These are phyloP conservation scores for Jacana jacana DNA, from an alignment of 2,113 vertebrate genomes.

Conservation along the genomic window DNA sequence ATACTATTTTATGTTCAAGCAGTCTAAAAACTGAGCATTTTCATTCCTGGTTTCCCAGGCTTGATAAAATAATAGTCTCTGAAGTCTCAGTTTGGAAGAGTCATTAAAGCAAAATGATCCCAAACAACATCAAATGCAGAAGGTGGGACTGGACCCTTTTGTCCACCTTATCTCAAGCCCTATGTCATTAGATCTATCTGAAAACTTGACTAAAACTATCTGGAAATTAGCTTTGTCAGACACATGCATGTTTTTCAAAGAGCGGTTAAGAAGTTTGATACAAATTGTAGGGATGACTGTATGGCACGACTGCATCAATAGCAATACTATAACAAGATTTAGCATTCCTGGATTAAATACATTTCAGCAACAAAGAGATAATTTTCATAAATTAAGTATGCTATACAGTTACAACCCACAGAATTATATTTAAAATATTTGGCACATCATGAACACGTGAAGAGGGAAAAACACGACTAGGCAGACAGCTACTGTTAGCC, in stretches of 20 bases:
- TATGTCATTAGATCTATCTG: not conserved
- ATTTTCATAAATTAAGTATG: not conserved
- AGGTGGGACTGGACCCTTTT: not conserved
- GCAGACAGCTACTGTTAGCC: not conserved
- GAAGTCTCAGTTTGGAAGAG: not conserved
- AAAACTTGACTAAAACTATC: not conserved
- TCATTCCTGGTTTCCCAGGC: not conserved
- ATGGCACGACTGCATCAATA: not conserved
- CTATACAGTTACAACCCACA: not conserved
- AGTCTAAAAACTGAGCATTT: not conserved
- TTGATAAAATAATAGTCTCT: not conserved
- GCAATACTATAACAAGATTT: not conserved
- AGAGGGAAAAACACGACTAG: not conserved
- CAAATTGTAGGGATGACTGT: not conserved
- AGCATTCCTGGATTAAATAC: not conserved
- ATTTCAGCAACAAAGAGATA: not conserved
- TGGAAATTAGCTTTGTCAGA: not conserved
- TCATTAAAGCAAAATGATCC: accelerated
- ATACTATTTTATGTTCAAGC: not conserved
- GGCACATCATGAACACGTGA: not conserved
- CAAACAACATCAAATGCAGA: not conserved
- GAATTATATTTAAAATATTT: not conserved
- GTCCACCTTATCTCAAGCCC: not conserved
- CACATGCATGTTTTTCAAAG: not conserved
- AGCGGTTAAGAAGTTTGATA: not conserved